These are phyloP conservation scores for Drosophila nr. medialis DNA, from an alignment of 2,888 invertebrate genomes.

Conservation along the genomic window DNA sequence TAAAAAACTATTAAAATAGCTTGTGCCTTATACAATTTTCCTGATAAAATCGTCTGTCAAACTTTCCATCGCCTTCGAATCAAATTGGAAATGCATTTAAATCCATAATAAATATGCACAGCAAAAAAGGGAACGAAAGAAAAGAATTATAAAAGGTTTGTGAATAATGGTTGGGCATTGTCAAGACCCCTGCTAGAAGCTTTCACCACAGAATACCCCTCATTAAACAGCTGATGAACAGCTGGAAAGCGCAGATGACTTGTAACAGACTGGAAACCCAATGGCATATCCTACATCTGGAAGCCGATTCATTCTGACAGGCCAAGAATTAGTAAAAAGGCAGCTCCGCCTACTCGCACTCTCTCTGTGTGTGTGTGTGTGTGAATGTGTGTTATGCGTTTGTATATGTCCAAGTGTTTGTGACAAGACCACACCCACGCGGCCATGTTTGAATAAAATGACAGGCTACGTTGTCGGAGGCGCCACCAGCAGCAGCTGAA, in stretches of 20 bases:
- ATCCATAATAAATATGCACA: conserved; percentile 15
- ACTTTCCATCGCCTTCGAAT: conserved; percentile 10
- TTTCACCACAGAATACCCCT: conserved; percentile 67
- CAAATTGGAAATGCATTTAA: conserved; percentile 12
- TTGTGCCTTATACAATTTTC: too few relatives aligned
- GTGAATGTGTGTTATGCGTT: conserved; percentile 14
- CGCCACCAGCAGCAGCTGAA: conserved; percentile 43
- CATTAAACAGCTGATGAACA: conserved; percentile 69
- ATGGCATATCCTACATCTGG: conserved; percentile 43
- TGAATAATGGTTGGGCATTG: conserved; percentile 3
- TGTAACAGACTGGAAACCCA: conserved; percentile 25
- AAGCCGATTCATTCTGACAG: conserved; percentile 65
- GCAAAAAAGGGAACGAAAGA: neutral
- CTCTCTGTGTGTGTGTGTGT: conserved; percentile 11
- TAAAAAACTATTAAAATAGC: neutral
- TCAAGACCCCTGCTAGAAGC: conserved; percentile 37
- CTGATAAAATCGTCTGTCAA: conserved; percentile 2
- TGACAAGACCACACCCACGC: conserved; percentile 84
- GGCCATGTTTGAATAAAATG: conserved; percentile 83
- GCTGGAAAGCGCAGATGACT: conserved; percentile 63
- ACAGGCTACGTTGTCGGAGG: conserved; percentile 45
- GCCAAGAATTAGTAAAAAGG: conserved; percentile 40
- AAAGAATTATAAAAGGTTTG: conserved; percentile 30
- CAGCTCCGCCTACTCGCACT: conserved; percentile 70
- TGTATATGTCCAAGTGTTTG: conserved; percentile 16